Evolutionary conservation across 2,797 vertebrate genomes (phyloP).

Genomic region (Peromyscus melanophrys): DNA sequence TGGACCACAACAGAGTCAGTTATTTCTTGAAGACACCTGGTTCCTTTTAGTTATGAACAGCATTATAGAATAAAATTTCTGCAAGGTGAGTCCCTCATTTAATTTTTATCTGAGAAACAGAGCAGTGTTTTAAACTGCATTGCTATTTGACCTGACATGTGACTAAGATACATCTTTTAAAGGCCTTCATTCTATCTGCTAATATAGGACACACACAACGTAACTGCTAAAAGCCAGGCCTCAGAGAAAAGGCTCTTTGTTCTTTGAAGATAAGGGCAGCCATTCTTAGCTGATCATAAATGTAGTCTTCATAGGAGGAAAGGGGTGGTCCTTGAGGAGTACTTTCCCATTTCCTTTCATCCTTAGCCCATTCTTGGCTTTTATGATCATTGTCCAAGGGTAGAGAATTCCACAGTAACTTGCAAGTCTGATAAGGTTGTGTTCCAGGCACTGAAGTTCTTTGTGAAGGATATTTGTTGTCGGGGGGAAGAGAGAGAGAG

Average conservation of each 20-base stretch:
- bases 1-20: neutral
- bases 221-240: neutral
- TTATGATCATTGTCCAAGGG: neutral
- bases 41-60: conserved; percentile 1
- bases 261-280: conserved; percentile 9
- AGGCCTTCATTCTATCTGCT: neutral
- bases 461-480: neutral
- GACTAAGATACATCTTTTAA: conserved; percentile 2
- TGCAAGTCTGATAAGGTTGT: neutral
- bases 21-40: rapidly evolving
- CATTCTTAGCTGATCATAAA: neutral
- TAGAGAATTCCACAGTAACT: neutral
- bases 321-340: neutral
- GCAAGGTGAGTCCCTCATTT: neutral
- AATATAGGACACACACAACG: neutral
- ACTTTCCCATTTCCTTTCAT: neutral
- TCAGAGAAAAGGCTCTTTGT: neutral
- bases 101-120: neutral
- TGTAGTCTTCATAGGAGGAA: neutral
- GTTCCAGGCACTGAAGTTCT: neutral
- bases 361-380: neutral
- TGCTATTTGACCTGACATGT: neutral
- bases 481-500: neutral
- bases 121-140: neutral
- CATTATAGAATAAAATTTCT: neutral